Evolutionary conservation across 2,797 vertebrate species (phyloP), one percentile per base, ranked within the genome.

Genomic region (Molossus molossus): DNA sequence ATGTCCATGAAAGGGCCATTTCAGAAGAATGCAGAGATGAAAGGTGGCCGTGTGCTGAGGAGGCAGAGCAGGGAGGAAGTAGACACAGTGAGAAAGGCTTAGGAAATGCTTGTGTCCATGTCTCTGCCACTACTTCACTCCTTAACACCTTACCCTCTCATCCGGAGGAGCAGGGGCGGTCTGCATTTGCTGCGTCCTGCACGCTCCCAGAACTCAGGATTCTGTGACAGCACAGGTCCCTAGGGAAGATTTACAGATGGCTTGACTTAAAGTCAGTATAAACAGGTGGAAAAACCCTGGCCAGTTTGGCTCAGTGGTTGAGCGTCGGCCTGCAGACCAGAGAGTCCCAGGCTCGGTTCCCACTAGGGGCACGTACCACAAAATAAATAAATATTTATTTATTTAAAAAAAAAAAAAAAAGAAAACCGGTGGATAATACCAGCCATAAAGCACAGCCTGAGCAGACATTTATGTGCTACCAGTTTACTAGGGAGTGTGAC

Each of bases 341-440:
- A 33, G 33, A 33, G 33, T 33, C 33, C 33, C 33, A 33, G 33
- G 33, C 3, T 33, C 33, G 33, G 33, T 33, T 33, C 33, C 33
- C 33, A 33, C 33, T 33, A 33, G 33, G 33, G 33, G 33, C 33
- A 33, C 33, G 33, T 33, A 33, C 33, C 33, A 33, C 33, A 33
- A 33, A 33, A 33, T 33, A 33, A 33, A 33, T 33, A 33, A 33
- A 33, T 33, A 33, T 33, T 33, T 33, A 33, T 33, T 33, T 33
- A 33, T 33, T 33, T 33, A 33, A 33, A 33, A 33, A 33, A 33
- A 33, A 33, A 33, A 33, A 33, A 33, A 33, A 33, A 33, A 33
- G 33, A 33, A 65, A 70, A 40, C 75, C 17, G 25, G 33, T 86
- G 90, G 90, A 50, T 86, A 96, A 89, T 76, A 67, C 58, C 80